Evolutionary conservation across 2,797 vertebrate genomes (phyloP).

Genomic region (Pseudomugil gertrudae): DNA sequence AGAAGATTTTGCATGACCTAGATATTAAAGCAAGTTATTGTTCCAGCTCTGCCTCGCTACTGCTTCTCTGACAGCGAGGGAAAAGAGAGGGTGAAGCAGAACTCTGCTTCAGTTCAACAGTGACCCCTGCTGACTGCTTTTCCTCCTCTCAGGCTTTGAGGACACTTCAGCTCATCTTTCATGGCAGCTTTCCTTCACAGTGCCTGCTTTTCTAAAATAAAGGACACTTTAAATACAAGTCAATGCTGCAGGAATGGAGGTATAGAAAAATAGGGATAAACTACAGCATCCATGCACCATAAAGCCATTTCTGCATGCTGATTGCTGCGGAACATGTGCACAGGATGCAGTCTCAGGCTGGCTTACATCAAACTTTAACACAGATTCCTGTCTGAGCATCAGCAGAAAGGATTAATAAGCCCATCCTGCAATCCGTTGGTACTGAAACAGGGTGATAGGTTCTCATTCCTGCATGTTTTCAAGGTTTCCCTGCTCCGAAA

Average conservation of each 20-base stretch:
- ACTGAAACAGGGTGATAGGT: too few relatives aligned
- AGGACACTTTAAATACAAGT: background rate
- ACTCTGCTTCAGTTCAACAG: slow-evolving; percentile 69
- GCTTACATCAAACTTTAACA: background rate
- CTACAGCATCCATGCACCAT: background rate
- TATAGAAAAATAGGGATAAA: background rate
- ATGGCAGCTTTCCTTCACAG: background rate
- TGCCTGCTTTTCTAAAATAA: background rate
- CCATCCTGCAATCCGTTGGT: too few relatives aligned
- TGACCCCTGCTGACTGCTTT: slow-evolving; percentile 73
- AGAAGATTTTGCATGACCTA: slow-evolving; percentile 77
- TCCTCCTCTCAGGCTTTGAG: slow-evolving; percentile 19
- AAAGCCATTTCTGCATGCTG: background rate
- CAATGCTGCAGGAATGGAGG: background rate
- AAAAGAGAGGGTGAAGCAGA: slow-evolving; percentile 7
- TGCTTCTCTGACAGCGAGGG: slow-evolving; percentile 46
- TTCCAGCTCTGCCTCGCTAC: slow-evolving; percentile 62
- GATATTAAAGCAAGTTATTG: slow-evolving; percentile 78
- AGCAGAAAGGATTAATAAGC: too few relatives aligned
- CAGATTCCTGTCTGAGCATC: background rate
- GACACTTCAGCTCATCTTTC: background rate
- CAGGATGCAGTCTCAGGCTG: background rate
- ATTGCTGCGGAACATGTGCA: background rate
- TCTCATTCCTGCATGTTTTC: too few relatives aligned
- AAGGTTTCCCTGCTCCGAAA: too few relatives aligned